Evolutionary conservation across 1,140 invertebrate genomes (phyloP).

Genomic region (Drosophila saltans): DNA sequence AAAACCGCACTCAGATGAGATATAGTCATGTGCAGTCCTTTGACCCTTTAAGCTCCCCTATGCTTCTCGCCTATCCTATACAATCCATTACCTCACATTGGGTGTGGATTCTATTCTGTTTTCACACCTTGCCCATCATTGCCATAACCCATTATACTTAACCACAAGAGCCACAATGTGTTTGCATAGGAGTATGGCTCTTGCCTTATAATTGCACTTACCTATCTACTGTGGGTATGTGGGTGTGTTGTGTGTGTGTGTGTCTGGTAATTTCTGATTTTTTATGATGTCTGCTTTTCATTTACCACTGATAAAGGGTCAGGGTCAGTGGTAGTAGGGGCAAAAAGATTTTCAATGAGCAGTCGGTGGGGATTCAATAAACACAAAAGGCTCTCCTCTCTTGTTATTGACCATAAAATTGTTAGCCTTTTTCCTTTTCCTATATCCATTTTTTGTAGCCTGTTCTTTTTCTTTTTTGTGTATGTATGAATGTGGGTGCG

Average conservation of each 20-base stretch:
- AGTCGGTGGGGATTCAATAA: slow-evolving; percentile 65
- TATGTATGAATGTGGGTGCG: slow-evolving; percentile 5
- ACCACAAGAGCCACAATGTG: slow-evolving; percentile 68
- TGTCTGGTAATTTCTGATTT: slow-evolving; percentile 58
- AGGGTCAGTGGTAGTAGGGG: slow-evolving; percentile 49
- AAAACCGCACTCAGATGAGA: slow-evolving; percentile 43
- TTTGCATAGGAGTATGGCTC: slow-evolving; percentile 53
- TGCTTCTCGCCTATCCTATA: slow-evolving; percentile 26
- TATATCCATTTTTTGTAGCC: slow-evolving; percentile 27
- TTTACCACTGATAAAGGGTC: slow-evolving; percentile 29
- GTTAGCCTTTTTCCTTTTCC: slow-evolving; percentile 1
- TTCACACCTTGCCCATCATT: slow-evolving; percentile 5
- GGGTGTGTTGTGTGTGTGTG: neutral
- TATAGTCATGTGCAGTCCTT: slow-evolving; percentile 34
- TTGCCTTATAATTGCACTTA: slow-evolving; percentile 64
- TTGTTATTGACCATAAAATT: slow-evolving; percentile 74
- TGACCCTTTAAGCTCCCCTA: neutral
- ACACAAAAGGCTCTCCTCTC: slow-evolving; percentile 60
- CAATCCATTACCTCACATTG: neutral
- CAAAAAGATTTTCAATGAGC: slow-evolving; percentile 60
- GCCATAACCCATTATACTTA: slow-evolving; percentile 52
- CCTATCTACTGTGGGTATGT: neutral
- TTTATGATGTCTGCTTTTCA: slow-evolving; percentile 63
- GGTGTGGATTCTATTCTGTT: slow-evolving; percentile 1
- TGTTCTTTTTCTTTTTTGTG: slow-evolving; percentile 41